phyloP scores from a whole-genome alignment of 2,113 vertebrate species.

The Tachuris rubrigastra region DNA sequence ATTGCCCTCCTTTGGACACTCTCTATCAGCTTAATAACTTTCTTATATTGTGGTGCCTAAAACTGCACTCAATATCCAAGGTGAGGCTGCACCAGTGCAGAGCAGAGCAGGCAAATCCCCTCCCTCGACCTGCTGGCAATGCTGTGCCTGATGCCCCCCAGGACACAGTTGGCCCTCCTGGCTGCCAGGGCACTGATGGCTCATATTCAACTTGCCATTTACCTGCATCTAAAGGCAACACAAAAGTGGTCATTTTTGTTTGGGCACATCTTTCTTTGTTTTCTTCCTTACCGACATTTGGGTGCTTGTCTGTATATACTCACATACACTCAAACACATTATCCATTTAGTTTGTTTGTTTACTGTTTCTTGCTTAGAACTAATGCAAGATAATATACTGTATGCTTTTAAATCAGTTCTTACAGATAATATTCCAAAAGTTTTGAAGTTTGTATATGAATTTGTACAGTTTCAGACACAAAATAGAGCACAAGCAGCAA shows the following conservation, averaged over 20 bases:
- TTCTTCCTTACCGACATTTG: not conserved
- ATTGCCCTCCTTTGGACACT: rapidly evolving
- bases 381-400: not conserved
- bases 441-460: not conserved
- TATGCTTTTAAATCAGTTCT: not conserved
- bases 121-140: rapidly evolving
- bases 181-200: not conserved
- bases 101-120: not conserved
- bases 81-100: rapidly evolving
- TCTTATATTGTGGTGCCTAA: rapidly evolving
- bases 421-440: not conserved
- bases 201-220: rapidly evolving
- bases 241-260: not conserved
- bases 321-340: not conserved
- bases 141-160: not conserved
- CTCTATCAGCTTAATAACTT: rapidly evolving
- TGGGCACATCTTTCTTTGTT: not conserved
- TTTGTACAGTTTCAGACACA: not conserved
- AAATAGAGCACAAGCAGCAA: not conserved
- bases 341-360: not conserved
- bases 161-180: rapidly evolving
- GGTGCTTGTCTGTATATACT: not conserved
- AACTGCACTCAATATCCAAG: rapidly evolving
- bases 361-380: not conserved
- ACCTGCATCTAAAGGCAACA: not conserved